Conservation (phyloP, 2,888 invertebrate genomes). For the Leptopilina syphax region DNA sequence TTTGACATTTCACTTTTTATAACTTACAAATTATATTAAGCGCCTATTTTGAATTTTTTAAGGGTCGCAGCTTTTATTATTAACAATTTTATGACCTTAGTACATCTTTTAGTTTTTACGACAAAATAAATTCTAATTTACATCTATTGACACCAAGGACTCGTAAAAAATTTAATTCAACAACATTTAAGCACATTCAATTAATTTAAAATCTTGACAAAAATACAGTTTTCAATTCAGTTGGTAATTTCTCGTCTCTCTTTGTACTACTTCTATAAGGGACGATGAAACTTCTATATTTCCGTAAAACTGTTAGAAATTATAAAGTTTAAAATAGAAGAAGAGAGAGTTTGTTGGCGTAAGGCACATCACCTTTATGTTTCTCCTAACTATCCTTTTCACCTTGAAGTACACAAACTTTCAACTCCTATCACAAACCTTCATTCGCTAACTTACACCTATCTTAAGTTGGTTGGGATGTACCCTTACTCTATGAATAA, state of each 20-base stretch:
- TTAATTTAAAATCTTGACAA: not conserved
- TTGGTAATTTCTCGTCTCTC: not conserved
- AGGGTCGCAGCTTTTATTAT: too few species aligned
- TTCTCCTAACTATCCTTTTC: not conserved
- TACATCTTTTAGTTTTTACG: too few species aligned
- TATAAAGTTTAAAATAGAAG: not conserved
- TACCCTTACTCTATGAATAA: conserved; percentile 62
- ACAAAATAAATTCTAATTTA: too few species aligned
- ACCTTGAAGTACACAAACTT: not conserved
- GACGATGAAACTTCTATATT: not conserved
- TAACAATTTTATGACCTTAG: too few species aligned
- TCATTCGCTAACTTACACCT: conserved; percentile 52
- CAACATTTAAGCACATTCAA: not conserved
- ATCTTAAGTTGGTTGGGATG: conserved; percentile 47
- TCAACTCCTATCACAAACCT: conserved; percentile 44
- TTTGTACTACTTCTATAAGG: not conserved
- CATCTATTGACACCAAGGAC: too few species aligned
- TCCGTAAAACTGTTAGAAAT: not conserved
- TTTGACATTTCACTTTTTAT: too few species aligned
- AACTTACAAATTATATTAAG: too few species aligned
- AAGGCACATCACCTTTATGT: not conserved
- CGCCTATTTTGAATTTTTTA: too few species aligned
- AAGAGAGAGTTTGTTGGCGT: not conserved
- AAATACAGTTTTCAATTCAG: too few species aligned
- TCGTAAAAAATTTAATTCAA: too few species aligned